Evolutionary conservation across 2,797 vertebrate genomes (phyloP).

Genomic region (Masticophis lateralis): DNA sequence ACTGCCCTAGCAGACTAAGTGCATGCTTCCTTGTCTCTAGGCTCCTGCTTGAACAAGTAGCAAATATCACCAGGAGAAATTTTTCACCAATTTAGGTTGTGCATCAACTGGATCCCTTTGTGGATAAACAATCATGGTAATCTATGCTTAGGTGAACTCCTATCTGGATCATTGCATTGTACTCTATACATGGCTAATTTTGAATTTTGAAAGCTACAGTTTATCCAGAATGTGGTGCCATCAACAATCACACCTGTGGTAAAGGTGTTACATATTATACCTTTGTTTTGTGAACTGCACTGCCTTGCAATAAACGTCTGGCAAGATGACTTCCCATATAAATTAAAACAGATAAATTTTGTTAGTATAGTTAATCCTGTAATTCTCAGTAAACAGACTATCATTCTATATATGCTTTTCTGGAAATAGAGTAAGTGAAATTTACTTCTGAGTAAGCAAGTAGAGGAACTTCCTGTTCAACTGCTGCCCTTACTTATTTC

Average conservation of each 20-base stretch:
- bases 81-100: not conserved
- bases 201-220: not conserved
- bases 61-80: not conserved
- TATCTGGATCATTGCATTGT: not conserved
- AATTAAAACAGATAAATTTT: not conserved
- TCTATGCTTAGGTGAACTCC: not conserved
- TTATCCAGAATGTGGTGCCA: not conserved
- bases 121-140: not conserved
- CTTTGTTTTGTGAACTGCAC: not conserved
- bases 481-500: not conserved
- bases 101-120: not conserved
- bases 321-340: not conserved
- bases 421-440: not conserved
- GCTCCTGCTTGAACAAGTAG: not conserved
- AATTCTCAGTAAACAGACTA: not conserved
- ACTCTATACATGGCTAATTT: not conserved
- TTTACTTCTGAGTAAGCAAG: not conserved
- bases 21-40: not conserved
- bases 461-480: not conserved
- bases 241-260: not conserved
- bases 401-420: not conserved
- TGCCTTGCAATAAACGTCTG: not conserved
- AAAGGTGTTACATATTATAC: not conserved
- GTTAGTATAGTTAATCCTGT: not conserved
- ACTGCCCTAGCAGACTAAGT: not conserved